Base-by-base conservation (phyloP, 2,113 vertebrate species). In the Condylura cristata region DNA sequence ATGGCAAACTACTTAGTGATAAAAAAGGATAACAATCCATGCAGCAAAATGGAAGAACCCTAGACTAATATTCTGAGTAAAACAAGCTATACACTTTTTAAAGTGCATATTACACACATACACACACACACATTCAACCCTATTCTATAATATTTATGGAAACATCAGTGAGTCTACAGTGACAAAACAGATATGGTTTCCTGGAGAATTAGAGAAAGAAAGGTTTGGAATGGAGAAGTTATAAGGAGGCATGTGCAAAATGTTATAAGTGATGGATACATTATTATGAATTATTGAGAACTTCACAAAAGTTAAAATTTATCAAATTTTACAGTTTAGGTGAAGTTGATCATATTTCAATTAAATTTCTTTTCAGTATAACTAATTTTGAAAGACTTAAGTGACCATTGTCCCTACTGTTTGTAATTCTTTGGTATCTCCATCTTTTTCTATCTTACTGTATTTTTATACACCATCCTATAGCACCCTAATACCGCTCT, bases 391-490 rank as follows among this genome's bases (percentile, higher is more conserved):
- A 66, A 75, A 81, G 3, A 60, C 13, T 37, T 32, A 17, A 18
- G 28, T 83, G 44, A 51, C 5, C 26, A 8, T 37, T 75, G n/a
- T 74, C 10, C 8, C 20, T 92, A 14, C 22, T 60, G 2, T 86
- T 88, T 65, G 8, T 80, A 78, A 76, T 41, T 22, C 37, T 37
- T 51, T 30, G 11, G 34, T 2, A 18, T 89, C 46, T 41, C 2
- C 18, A 12, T 95, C 44, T 76, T 86, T 78, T 63, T 18, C 32
- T 61, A 0, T 91, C 32, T 94, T 53, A 7, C 20, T 63, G 0
- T 78, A 17, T 93, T 75, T 93, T 79, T 74, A 71, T 70, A 39
- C 26, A 63, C 16, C 39, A 71, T 8, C 34, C 56, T 80, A 8
- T 46, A 70, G 8, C 44, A 66, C 39, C n/a, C 9, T 34, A 17